These are phyloP conservation scores for Meganola albula DNA, from an alignment of 2,888 invertebrate species.

Conservation along the genomic window DNA sequence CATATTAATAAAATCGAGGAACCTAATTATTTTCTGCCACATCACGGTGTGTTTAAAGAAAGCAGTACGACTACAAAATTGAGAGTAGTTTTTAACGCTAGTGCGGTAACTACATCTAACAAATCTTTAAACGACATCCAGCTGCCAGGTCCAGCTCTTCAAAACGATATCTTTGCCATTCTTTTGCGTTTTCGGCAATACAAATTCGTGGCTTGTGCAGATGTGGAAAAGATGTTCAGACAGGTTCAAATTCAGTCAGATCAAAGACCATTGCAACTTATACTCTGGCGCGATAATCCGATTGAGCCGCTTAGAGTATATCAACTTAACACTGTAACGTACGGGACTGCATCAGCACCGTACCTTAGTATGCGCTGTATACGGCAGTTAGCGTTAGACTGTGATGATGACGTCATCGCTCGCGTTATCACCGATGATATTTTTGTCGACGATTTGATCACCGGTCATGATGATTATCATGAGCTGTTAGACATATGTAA, in stretches of 20 bases:
- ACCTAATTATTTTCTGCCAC: background rate
- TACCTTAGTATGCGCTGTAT: constrained; percentile 1
- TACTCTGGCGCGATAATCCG: constrained; percentile 2
- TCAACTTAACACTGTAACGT: background rate
- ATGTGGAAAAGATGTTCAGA: constrained; percentile 3
- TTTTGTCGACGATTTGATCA: constrained; percentile 2
- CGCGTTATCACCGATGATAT: constrained; percentile 2
- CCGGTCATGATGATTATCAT: background rate
- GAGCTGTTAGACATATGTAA: background rate
- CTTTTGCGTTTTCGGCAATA: background rate
- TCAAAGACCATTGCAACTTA: background rate
- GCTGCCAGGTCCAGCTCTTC: background rate
- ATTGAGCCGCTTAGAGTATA: background rate
- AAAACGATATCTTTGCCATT: constrained; percentile 1
- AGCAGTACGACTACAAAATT: background rate
- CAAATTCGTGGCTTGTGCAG: background rate
- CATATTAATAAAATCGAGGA: background rate
- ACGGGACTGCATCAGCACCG: constrained; percentile 3
- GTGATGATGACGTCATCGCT: background rate
- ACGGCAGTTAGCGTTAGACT: constrained; percentile 1
- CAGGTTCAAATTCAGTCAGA: background rate
- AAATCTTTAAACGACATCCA: background rate
- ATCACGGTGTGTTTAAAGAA: no score
- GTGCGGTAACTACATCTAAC: background rate
- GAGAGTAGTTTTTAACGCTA: background rate